Evolutionary conservation across 2,888 invertebrate genomes (phyloP).

Genomic region (Sesia apiformis): DNA sequence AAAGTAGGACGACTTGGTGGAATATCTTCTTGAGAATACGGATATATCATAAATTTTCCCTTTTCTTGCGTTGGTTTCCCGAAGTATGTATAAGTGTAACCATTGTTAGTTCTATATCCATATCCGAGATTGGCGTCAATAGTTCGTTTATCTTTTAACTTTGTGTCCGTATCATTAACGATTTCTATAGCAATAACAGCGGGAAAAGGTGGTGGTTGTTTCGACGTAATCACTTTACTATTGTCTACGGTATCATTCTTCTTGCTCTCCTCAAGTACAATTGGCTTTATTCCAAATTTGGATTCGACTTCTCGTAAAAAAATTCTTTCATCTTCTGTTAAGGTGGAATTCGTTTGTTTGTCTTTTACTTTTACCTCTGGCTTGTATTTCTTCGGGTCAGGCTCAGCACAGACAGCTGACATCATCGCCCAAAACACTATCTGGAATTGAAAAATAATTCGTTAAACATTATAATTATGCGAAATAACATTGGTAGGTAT

Average conservation of each 20-base stretch:
- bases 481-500: background rate
- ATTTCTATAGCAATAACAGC: slow-evolving; percentile 78
- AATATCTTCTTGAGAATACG: slow-evolving; percentile 81
- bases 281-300: slow-evolving; percentile 58
- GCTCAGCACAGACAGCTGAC: slow-evolving; percentile 33
- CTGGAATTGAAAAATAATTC: slow-evolving; percentile 40
- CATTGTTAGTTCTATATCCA: slow-evolving; percentile 73
- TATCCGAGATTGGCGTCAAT: slow-evolving; percentile 83
- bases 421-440: slow-evolving; percentile 40
- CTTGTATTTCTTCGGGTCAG: slow-evolving; percentile 64
- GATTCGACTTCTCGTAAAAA: slow-evolving; percentile 65
- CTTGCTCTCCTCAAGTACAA: slow-evolving; percentile 30
- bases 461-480: background rate
- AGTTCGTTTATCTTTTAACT: slow-evolving; percentile 78
- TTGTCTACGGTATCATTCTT: slow-evolving; percentile 16
- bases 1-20: slow-evolving; percentile 31
- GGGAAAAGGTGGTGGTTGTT: slow-evolving; percentile 44
- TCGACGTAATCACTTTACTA: slow-evolving; percentile 7
- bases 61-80: slow-evolving; percentile 58
- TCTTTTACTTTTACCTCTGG: slow-evolving; percentile 34
- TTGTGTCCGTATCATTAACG: slow-evolving; percentile 70
- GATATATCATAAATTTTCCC: slow-evolving; percentile 78
- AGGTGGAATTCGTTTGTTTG: slow-evolving; percentile 31
- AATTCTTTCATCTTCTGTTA: slow-evolving; percentile 57
- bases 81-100: slow-evolving; percentile 65